Conservation (phyloP, 1,140 invertebrate species). For the Caenorhabditis brenneri region DNA sequence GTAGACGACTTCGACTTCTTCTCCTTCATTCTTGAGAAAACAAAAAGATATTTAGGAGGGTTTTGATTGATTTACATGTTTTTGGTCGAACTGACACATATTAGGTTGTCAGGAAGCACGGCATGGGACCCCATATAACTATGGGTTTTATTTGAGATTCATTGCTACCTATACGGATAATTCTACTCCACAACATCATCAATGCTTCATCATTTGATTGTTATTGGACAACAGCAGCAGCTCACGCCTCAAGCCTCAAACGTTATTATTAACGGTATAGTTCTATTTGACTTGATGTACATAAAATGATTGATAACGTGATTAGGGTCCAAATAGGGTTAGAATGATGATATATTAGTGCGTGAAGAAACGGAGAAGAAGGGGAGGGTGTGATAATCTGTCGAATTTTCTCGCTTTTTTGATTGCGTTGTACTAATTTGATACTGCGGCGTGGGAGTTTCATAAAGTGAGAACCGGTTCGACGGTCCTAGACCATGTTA, state of each 20-base stretch:
- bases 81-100: conserved; percentile 33
- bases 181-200: conserved; percentile 24
- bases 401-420: conserved; percentile 21
- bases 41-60: conserved; percentile 28
- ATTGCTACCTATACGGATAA: conserved; percentile 30
- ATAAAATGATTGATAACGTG: conserved; percentile 28
- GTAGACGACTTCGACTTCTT: background rate
- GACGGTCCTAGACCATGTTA: conserved; percentile 6
- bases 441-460: conserved; percentile 28
- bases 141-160: conserved; percentile 32
- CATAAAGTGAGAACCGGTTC: conserved; percentile 29
- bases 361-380: background rate
- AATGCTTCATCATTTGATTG: background rate
- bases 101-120: conserved; percentile 41
- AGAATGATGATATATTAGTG: background rate
- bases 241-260: background rate
- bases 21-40: background rate
- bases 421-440: conserved; percentile 22
- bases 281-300: background rate
- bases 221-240: background rate
- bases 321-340: conserved; percentile 29
- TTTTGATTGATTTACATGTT: conserved; percentile 44
- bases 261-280: background rate
- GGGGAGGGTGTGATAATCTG: conserved; percentile 23
- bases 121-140: conserved; percentile 9